These are phyloP conservation scores for Otolemur garnettii DNA, from an alignment of 2,113 vertebrate species.

Conservation along the genomic window DNA sequence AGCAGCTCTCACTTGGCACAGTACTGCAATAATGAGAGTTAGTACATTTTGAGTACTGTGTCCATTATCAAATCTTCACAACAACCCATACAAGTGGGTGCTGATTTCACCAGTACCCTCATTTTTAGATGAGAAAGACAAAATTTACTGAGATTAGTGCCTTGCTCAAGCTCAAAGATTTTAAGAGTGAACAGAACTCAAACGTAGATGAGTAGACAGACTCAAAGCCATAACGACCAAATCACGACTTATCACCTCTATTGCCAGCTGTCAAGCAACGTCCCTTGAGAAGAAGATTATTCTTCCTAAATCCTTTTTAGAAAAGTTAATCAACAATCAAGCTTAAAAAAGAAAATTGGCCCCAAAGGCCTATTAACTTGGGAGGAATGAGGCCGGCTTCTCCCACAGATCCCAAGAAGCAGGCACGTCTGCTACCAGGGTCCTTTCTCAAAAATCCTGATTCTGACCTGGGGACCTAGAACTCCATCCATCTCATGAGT, in stretches of 20 bases:
- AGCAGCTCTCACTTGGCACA: not conserved
- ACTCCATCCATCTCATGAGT: not conserved
- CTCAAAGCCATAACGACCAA: not conserved
- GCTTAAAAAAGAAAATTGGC: not conserved
- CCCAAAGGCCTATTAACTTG: not conserved
- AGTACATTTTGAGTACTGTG: not conserved
- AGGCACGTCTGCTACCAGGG: not conserved
- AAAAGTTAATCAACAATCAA: not conserved
- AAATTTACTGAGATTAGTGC: not conserved
- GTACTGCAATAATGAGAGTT: not conserved
- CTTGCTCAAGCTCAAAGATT: not conserved
- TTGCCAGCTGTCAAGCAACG: not conserved
- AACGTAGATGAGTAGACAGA: not conserved
- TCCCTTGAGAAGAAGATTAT: not conserved
- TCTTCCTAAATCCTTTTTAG: slow-evolving; percentile 6
- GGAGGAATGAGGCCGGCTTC: not conserved
- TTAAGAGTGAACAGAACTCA: not conserved
- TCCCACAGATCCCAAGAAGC: not conserved
- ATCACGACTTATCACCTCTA: not conserved
- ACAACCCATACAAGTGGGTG: not conserved
- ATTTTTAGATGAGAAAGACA: slow-evolving; percentile 19
- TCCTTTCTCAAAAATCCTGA: not conserved
- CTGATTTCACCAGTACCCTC: not conserved
- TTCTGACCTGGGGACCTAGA: not conserved
- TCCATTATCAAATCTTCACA: not conserved